Evolutionary conservation across 2,888 invertebrate species (phyloP).

Genomic region (Bhutanitis thaidina): DNA sequence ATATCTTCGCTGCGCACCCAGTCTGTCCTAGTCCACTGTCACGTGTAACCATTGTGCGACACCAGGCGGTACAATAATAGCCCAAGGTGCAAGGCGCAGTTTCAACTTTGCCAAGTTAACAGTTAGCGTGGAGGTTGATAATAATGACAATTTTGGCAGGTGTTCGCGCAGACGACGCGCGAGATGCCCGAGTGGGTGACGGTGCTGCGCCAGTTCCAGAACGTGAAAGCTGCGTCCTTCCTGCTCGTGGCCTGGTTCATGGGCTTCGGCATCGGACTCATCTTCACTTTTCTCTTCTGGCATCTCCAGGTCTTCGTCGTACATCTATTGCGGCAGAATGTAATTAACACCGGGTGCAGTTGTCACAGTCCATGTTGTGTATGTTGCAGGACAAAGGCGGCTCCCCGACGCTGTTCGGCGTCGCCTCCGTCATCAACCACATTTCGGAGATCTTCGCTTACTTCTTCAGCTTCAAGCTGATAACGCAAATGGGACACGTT

Average conservation of each 20-base stretch:
- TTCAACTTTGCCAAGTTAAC: too few species aligned
- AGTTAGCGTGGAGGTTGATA: too few species aligned
- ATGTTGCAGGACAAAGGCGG: constrained; percentile 93
- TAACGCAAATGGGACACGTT: constrained; percentile 96
- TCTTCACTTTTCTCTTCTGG: constrained; percentile 99
- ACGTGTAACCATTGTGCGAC: too few species aligned
- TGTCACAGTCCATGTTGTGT: neutral
- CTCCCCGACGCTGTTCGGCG: constrained; percentile 97
- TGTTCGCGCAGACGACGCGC: constrained; percentile 94
- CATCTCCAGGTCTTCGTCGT: constrained; percentile 89
- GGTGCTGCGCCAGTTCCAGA: constrained; percentile 93
- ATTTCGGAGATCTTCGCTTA: constrained; percentile 99
- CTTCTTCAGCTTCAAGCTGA: constrained; percentile 97
- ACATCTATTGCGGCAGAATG: too few species aligned
- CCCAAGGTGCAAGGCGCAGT: too few species aligned
- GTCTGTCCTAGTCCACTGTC: too few species aligned
- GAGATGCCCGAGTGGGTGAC: constrained; percentile 97
- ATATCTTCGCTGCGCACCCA: too few species aligned
- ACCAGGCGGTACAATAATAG: too few species aligned
- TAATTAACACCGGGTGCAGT: neutral
- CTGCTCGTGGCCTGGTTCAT: constrained; percentile 99
- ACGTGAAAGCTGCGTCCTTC: constrained; percentile 94
- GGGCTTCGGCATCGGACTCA: constrained; percentile 99
- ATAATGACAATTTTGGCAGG: constrained; percentile 44
- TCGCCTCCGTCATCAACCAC: constrained; percentile 99